These are phyloP conservation scores for Lottia gigantea DNA, from an alignment of 2,888 invertebrate genomes.

Conservation along the genomic window DNA sequence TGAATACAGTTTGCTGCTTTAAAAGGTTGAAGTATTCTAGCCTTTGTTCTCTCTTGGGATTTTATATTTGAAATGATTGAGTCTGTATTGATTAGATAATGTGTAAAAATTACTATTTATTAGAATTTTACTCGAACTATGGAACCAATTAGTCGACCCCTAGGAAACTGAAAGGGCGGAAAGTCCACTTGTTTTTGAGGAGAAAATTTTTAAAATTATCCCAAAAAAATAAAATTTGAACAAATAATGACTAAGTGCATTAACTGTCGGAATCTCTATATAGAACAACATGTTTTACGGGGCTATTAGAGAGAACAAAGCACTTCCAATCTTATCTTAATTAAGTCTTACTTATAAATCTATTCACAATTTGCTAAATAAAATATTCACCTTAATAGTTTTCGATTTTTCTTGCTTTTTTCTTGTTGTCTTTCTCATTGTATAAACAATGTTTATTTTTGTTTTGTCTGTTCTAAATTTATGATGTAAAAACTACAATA, in stretches of 20 bases:
- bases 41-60: conserved; percentile 1
- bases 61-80: conserved; percentile 6
- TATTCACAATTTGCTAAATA: not conserved
- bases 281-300: too few species aligned
- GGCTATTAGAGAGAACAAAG: not conserved
- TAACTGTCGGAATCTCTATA: not conserved
- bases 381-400: not conserved
- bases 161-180: conserved; percentile 9
- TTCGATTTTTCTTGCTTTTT: conserved; percentile 1
- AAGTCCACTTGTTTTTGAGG: conserved; percentile 5
- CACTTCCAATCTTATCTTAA: conserved; percentile 1
- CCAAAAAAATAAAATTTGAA: not conserved
- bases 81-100: conserved; percentile 8
- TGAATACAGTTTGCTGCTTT: not conserved
- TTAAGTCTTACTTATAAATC: conserved; percentile 4
- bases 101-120: not conserved
- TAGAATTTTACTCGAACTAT: not conserved
- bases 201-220: conserved; percentile 1
- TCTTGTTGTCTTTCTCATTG: too few species aligned
- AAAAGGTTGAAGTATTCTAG: not conserved
- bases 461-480: too few species aligned
- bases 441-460: too few species aligned
- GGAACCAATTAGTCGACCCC: conserved; percentile 1
- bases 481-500: too few species aligned
- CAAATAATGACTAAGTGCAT: conserved; percentile 2